These are phyloP conservation scores for honey bee (Apis mellifera) DNA, from an alignment of 1,140 invertebrate species.

Conservation along the genomic window DNA sequence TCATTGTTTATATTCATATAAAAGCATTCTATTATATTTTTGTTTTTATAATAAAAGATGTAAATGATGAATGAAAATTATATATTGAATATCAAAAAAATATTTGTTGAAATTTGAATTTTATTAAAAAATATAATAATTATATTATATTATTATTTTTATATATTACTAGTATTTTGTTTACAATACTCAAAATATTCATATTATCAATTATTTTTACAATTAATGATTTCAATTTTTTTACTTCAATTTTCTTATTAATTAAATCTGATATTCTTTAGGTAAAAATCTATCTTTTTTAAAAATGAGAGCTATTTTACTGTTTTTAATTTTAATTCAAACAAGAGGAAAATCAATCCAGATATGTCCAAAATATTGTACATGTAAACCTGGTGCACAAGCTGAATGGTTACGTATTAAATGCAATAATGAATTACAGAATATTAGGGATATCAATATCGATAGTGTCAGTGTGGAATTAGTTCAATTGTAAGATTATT, in stretches of 20 bases:
- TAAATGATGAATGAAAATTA: slow-evolving; percentile 2
- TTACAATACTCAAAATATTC: background rate
- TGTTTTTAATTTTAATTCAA: slow-evolving; percentile 71
- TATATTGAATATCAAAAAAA: background rate
- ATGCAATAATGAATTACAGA: slow-evolving; percentile 73
- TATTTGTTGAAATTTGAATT: background rate
- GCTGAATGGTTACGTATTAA: slow-evolving; percentile 75
- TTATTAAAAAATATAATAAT: background rate
- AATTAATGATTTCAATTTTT: background rate
- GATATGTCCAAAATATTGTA: slow-evolving; percentile 73
- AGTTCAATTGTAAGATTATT: slow-evolving; percentile 73
- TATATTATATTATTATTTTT: background rate
- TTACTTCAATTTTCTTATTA: slow-evolving; percentile 13
- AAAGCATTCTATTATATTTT: background rate
- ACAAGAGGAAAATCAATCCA: slow-evolving; percentile 58
- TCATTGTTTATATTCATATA: background rate
- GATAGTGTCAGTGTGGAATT: slow-evolving; percentile 73
- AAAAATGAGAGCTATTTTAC: slow-evolving; percentile 69
- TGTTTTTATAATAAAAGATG: background rate
- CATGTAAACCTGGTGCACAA: slow-evolving; percentile 76
- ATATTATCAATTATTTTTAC: background rate
- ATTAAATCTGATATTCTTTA: slow-evolving; percentile 32
- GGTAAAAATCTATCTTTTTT: slow-evolving; percentile 26
- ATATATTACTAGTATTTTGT: background rate
- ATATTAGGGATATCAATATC: slow-evolving; percentile 74